A percentile compares a stretch with the other conserved stretches of the same genome.
phyloP scores from a whole-genome alignment of 2,888 invertebrate genomes.

The Slavum lentiscoides region DNA sequence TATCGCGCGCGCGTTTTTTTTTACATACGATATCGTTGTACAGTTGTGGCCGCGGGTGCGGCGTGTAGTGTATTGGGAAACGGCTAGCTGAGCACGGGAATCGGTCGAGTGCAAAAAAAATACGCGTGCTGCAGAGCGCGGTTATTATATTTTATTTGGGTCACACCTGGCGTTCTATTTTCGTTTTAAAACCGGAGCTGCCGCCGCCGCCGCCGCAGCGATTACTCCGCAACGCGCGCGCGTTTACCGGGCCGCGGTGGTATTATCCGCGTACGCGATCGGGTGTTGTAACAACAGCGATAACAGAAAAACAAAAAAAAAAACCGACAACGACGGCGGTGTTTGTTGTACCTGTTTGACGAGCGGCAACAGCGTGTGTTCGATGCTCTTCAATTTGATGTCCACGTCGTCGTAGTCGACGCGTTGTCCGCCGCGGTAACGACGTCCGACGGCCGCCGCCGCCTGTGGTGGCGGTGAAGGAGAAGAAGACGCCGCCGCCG shows the following conservation, averaged over 20 bases:
- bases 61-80: too few species aligned
- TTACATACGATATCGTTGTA: too few species aligned
- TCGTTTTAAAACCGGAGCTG: slow-evolving; percentile 26
- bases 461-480: too few species aligned
- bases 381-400: slow-evolving; percentile 92
- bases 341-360: slow-evolving; percentile 89
- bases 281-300: too few species aligned
- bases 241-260: too few species aligned
- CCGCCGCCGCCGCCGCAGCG: neutral
- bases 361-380: slow-evolving; percentile 89
- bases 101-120: slow-evolving; percentile 28
- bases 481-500: neutral
- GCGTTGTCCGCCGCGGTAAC: neutral
- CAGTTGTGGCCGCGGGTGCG: too few species aligned
- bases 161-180: slow-evolving; percentile 48
- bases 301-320: too few species aligned
- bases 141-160: slow-evolving; percentile 20
- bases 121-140: neutral
- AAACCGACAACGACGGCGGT: neutral
- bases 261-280: too few species aligned
- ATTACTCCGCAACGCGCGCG: neutral
- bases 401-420: slow-evolving; percentile 63
- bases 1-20: too few species aligned
- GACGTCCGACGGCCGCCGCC: neutral
- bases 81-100: neutral